Evolutionary conservation across 2,888 invertebrate species (phyloP).

Genomic region (Chymomyza procnemis): DNA sequence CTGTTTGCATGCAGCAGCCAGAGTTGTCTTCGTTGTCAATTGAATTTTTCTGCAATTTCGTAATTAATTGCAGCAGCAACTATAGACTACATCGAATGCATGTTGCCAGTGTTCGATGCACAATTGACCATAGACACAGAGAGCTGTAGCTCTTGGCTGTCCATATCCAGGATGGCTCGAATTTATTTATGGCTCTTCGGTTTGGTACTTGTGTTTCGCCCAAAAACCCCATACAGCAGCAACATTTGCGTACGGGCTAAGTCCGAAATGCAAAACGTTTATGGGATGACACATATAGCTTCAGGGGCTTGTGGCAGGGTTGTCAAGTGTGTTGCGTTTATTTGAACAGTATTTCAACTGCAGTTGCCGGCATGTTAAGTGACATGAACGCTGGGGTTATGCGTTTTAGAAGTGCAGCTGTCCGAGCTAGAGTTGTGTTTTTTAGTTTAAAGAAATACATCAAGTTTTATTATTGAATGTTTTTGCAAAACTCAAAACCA

Average conservation of each 20-base stretch:
- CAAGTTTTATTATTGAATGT: too few species aligned
- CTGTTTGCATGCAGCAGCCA: conserved; percentile 1
- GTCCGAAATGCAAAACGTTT: background rate
- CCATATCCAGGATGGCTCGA: background rate
- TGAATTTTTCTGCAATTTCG: conserved; percentile 60
- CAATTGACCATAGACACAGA: background rate
- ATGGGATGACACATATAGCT: background rate
- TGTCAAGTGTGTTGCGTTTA: background rate
- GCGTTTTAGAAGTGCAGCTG: too few species aligned
- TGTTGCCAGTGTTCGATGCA: background rate
- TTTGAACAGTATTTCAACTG: too few species aligned
- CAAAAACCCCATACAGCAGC: background rate
- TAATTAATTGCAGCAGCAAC: conserved; percentile 60
- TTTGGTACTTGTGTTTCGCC: background rate
- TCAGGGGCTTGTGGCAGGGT: background rate
- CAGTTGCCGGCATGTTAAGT: too few species aligned
- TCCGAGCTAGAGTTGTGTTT: too few species aligned
- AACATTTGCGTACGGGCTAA: background rate
- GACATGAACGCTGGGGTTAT: too few species aligned
- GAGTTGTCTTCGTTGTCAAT: conserved; percentile 14
- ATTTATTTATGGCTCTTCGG: background rate
- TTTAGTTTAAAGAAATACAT: too few species aligned
- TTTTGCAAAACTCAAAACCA: too few species aligned
- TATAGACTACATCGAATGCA: background rate
- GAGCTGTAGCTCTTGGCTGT: background rate